phyloP scores from a whole-genome alignment of 2,888 invertebrate species.

The Hololepta plana region DNA sequence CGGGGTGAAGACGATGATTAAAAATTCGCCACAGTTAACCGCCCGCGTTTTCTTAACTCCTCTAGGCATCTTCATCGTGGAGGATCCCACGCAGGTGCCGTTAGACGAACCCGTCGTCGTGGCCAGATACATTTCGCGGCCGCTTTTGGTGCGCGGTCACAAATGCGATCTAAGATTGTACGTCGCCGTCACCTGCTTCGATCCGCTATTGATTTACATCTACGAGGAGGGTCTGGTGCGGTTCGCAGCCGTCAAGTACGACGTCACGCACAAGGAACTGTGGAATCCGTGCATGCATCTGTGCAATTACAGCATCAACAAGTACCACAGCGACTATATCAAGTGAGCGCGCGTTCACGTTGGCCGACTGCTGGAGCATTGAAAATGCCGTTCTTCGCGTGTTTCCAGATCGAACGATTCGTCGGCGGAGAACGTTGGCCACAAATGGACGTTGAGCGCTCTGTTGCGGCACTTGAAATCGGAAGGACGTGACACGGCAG shows the following conservation, averaged over 20 bases:
- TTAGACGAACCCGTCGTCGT: conserved; percentile 83
- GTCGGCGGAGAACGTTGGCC: conserved; percentile 86
- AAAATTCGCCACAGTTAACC: not conserved
- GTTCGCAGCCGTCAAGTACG: conserved; percentile 90
- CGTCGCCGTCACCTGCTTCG: conserved; percentile 85
- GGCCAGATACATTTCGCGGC: conserved; percentile 75
- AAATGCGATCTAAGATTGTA: conserved; percentile 94
- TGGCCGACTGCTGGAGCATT: too few relatives aligned
- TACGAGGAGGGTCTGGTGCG: conserved; percentile 93
- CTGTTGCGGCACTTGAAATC: conserved; percentile 72
- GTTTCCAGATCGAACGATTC: conserved; percentile 73
- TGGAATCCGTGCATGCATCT: conserved; percentile 96
- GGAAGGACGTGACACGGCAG: conserved; percentile 68
- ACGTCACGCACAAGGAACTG: conserved; percentile 76
- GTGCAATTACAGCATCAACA: conserved; percentile 96
- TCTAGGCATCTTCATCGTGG: conserved; percentile 27
- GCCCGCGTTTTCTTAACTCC: too few relatives aligned
- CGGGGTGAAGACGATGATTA: conserved; percentile 45
- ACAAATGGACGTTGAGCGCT: conserved; percentile 93
- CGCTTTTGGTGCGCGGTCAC: conserved; percentile 76
- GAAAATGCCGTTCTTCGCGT: too few relatives aligned
- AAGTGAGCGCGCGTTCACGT: too few relatives aligned
- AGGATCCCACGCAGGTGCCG: conserved; percentile 50
- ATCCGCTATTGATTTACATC: conserved; percentile 84
- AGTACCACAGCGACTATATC: conserved; percentile 89